Conservation (phyloP, 2,797 vertebrate genomes). For the Lycodopsis pacificus region DNA sequence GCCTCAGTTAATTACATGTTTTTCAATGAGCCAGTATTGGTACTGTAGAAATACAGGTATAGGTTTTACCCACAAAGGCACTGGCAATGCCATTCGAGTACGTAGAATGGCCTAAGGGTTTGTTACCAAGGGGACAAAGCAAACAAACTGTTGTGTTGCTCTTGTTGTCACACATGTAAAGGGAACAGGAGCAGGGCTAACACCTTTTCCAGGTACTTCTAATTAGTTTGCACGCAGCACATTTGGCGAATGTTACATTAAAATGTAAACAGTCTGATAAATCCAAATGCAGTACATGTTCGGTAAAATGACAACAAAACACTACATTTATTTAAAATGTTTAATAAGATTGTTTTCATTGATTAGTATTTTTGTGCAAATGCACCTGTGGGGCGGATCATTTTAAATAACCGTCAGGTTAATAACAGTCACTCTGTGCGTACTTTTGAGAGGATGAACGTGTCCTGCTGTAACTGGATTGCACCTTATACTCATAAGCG, state of each 20-base stretch:
- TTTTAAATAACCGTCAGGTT: conserved; percentile 41
- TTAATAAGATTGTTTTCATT: neutral
- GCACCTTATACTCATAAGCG: conserved; percentile 33
- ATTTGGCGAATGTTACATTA: neutral
- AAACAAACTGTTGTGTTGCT: conserved; percentile 88
- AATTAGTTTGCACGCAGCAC: conserved; percentile 45
- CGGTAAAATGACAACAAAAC: neutral
- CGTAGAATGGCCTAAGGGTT: conserved; percentile 86
- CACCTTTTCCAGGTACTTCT: conserved; percentile 71
- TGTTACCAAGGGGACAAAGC: conserved; percentile 89
- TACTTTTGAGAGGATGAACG: conserved; percentile 66
- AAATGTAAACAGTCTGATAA: conserved; percentile 17
- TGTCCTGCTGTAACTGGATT: conserved; percentile 66
- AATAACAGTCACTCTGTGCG: conserved; percentile 28
- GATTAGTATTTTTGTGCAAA: conserved; percentile 10
- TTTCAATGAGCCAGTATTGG: conserved; percentile 32
- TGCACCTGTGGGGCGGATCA: conserved; percentile 18
- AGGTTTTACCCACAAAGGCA: conserved; percentile 74
- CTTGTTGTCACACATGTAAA: conserved; percentile 85
- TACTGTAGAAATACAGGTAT: conserved; percentile 67
- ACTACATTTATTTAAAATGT: conserved; percentile 13
- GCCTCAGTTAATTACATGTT: conserved; percentile 47
- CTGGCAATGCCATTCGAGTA: conserved; percentile 80
- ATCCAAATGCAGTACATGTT: neutral
- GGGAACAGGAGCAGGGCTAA: conserved; percentile 68